These are phyloP conservation scores for Trichonephila inaurata DNA, from an alignment of 1,140 invertebrate species.

Conservation along the genomic window DNA sequence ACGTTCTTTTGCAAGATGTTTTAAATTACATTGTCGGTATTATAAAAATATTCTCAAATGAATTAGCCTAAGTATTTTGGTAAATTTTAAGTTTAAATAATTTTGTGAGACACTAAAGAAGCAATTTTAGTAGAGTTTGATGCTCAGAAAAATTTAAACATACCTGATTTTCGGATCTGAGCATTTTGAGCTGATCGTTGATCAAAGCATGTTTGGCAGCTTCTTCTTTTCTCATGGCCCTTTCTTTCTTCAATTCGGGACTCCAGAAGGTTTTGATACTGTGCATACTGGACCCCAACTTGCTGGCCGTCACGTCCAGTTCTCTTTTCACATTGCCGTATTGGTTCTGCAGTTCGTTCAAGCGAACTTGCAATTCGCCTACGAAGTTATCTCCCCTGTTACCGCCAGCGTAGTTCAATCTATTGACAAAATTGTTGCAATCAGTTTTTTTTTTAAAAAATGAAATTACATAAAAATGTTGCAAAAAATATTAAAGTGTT, in stretches of 20 bases:
- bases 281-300: slow-evolving; percentile 98
- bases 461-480: no score
- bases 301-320: slow-evolving; percentile 97
- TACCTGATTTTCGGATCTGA: slow-evolving; percentile 98
- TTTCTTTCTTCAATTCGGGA: slow-evolving; percentile 98
- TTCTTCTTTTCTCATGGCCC: slow-evolving; percentile 97
- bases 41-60: no score
- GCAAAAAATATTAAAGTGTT: no score
- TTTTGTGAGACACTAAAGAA: neutral
- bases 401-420: slow-evolving; percentile 57
- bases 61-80: no score
- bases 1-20: no score
- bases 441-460: no score
- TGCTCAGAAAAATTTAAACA: slow-evolving; percentile 77
- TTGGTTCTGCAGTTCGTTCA: slow-evolving; percentile 96
- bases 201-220: slow-evolving; percentile 97
- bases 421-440: neutral
- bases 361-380: slow-evolving; percentile 95
- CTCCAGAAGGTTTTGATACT: slow-evolving; percentile 99
- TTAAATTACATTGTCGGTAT: no score
- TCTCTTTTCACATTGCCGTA: slow-evolving; percentile 97
- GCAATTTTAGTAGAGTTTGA: no score
- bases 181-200: slow-evolving; percentile 97
- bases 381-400: slow-evolving; percentile 81
- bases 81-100: neutral